Evolutionary conservation across 2,113 vertebrate genomes (phyloP).

Genomic region (Podarcis raffonei): DNA sequence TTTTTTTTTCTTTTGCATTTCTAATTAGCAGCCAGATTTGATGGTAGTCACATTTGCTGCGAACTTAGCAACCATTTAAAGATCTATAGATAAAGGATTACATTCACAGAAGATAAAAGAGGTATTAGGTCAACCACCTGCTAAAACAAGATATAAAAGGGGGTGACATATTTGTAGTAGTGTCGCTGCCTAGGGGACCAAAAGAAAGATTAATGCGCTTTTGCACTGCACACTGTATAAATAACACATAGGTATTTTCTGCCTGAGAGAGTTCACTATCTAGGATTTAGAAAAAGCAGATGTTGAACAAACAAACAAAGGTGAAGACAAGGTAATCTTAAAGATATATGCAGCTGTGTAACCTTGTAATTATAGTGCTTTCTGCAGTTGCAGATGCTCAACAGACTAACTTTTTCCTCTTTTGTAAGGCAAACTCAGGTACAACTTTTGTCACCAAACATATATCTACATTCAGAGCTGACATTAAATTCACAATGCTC

Average conservation of each 20-base stretch:
- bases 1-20: conserved; percentile 11
- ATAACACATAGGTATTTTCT: conserved; percentile 1
- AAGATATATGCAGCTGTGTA: conserved; percentile 9
- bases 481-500: background rate
- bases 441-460: background rate
- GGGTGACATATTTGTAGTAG: conserved; percentile 17
- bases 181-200: background rate
- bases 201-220: background rate
- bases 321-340: background rate
- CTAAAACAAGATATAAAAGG: conserved; percentile 8
- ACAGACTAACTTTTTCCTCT: conserved; percentile 28
- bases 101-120: background rate
- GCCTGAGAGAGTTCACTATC: background rate
- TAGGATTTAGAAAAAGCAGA: conserved; percentile 23
- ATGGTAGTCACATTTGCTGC: background rate
- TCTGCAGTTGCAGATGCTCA: background rate
- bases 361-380: background rate
- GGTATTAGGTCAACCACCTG: background rate
- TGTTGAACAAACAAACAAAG: conserved; percentile 3
- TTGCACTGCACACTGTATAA: background rate
- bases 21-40: background rate
- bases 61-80: conserved; percentile 1
- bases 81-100: background rate
- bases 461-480: background rate
- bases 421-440: conserved; percentile 31